Percentiles rank a stretch among this genome's conserved stretches.
These are phyloP conservation scores for Beaufortia kweichowensis DNA, from an alignment of 2,113 vertebrate genomes.

Conservation along the genomic window DNA sequence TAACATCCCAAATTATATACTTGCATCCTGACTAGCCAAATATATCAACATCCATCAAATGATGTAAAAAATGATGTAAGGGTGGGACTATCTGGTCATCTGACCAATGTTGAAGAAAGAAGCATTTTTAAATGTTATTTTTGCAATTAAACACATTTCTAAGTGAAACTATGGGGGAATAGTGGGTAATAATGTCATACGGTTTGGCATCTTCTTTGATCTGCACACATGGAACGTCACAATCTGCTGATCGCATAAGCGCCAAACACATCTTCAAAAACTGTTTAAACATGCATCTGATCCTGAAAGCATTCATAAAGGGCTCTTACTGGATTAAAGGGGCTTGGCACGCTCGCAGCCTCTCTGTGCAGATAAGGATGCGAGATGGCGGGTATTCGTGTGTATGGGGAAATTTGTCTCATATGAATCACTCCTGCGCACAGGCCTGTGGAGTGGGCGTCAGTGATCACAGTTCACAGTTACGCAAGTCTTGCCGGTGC, in stretches of 20 bases:
- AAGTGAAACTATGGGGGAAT: too few species aligned
- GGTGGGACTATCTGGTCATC: too few species aligned
- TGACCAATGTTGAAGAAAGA: too few species aligned
- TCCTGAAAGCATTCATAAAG: constrained; percentile 3
- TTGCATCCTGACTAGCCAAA: too few species aligned
- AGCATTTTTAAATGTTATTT: too few species aligned
- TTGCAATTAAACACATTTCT: too few species aligned
- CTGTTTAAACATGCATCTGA: not conserved
- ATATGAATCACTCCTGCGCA: constrained; percentile 67
- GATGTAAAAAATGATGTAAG: too few species aligned
- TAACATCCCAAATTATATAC: too few species aligned
- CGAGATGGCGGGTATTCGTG: not conserved
- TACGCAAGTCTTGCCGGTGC: constrained; percentile 65
- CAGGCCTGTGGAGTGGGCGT: constrained; percentile 69
- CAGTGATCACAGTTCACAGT: constrained; percentile 61
- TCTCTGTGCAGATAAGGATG: not conserved
- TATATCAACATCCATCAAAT: too few species aligned
- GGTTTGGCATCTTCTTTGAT: too few species aligned
- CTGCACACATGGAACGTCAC: not conserved
- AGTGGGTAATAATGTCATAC: too few species aligned
- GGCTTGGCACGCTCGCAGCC: constrained; percentile 1
- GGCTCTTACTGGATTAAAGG: constrained; percentile 21
- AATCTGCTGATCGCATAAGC: not conserved
- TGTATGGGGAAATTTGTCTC: constrained; percentile 39
- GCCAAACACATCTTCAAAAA: not conserved